Percentiles rank a stretch among this genome's conserved stretches.
These are phyloP conservation scores for Meloidogyne chitwoodi DNA, from an alignment of 1,140 invertebrate genomes.

Conservation along the genomic window DNA sequence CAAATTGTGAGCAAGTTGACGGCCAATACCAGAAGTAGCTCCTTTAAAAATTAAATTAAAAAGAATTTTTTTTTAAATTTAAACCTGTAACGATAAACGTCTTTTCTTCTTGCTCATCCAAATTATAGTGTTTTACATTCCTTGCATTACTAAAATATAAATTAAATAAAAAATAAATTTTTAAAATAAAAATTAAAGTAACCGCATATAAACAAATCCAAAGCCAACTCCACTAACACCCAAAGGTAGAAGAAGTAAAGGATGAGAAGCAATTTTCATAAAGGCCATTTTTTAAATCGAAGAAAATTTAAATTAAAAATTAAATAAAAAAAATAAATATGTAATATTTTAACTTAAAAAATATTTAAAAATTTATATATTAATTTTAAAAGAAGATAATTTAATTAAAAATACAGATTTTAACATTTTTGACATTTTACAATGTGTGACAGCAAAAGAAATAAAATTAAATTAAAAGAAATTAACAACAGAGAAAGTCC, in stretches of 20 bases:
- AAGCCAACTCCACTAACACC: background rate
- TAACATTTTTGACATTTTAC: background rate
- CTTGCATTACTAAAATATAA: conserved; percentile 45
- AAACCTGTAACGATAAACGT: conserved; percentile 58
- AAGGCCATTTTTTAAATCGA: background rate
- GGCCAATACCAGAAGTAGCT: conserved; percentile 46
- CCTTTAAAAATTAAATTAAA: background rate
- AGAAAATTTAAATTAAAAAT: too few species aligned
- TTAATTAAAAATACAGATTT: background rate
- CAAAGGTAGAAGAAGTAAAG: conserved; percentile 14
- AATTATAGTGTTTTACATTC: conserved; percentile 46
- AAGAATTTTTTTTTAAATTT: background rate
- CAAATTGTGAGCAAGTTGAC: conserved; percentile 34
- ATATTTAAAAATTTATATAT: too few species aligned
- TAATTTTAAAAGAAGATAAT: too few species aligned
- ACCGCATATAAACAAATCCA: background rate
- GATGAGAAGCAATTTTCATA: conserved; percentile 24
- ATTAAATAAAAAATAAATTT: too few species aligned
- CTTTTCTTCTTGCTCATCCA: conserved; percentile 53
- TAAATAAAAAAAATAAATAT: too few species aligned
- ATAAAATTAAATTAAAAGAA: background rate
- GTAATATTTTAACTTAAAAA: too few species aligned
- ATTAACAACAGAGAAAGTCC: conserved; percentile 1
- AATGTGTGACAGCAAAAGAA: too few species aligned
- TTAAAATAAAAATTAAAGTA: background rate